These are phyloP conservation scores for Coecobrya sp. DNA, from an alignment of 2,888 invertebrate genomes.

Conservation along the genomic window DNA sequence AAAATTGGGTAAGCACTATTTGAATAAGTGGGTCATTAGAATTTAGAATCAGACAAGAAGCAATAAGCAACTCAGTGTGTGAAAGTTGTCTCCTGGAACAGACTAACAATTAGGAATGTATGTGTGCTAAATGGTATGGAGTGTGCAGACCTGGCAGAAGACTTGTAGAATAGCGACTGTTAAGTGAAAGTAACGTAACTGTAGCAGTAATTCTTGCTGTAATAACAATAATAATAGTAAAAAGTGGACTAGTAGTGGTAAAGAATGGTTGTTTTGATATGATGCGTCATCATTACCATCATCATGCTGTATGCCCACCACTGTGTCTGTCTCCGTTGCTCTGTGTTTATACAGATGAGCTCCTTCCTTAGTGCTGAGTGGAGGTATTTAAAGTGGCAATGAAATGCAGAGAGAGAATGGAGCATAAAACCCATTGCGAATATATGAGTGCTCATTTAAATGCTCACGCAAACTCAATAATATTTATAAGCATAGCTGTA, in stretches of 20 bases:
- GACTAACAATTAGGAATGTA: not conserved
- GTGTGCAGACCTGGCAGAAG: not conserved
- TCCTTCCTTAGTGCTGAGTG: not conserved
- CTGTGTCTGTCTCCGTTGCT: not conserved
- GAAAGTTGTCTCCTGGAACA: not conserved
- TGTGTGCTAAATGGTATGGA: not conserved
- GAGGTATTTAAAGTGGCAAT: slow-evolving; percentile 73
- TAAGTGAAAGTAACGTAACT: not conserved
- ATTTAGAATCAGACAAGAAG: not conserved
- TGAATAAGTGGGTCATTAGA: slow-evolving; percentile 42
- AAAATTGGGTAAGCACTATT: slow-evolving; percentile 27
- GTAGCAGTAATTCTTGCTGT: slow-evolving; percentile 25
- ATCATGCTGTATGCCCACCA: not conserved
- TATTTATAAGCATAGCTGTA: not conserved
- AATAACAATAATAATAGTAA: slow-evolving; percentile 49
- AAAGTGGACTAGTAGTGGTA: slow-evolving; percentile 22
- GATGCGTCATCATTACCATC: slow-evolving; percentile 50
- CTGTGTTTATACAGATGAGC: slow-evolving; percentile 59
- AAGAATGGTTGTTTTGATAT: slow-evolving; percentile 58
- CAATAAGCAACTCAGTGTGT: not conserved
- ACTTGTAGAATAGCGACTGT: not conserved
- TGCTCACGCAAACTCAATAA: not conserved
- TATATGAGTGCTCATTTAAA: not conserved
- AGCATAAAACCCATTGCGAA: slow-evolving; percentile 23
- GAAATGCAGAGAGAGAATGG: slow-evolving; percentile 60